Evolutionary conservation across 23 tunicate genomes (phyloP), one percentile per base, ranked within the genome.

Genomic region (Oikopleura vanhoeffeni): DNA sequence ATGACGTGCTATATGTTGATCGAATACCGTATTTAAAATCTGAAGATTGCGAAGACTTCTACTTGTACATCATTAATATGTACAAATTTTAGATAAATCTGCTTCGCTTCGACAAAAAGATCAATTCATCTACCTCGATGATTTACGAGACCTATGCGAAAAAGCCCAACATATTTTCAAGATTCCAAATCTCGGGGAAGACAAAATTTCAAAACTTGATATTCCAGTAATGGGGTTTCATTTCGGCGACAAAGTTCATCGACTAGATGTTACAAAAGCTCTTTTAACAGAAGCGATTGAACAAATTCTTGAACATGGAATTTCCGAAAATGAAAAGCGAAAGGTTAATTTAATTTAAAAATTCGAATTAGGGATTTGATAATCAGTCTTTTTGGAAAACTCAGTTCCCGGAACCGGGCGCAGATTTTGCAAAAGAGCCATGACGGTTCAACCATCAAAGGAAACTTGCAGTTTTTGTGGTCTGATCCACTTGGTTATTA

Each of bases 81-180:
- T n/a, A n/a, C n/a, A n/a, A n/a, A n/a, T n/a, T n/a, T 49, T 24
- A 49, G 79, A 71, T 71, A 3, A 71, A 18, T 71, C 79, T 18
- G 79, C 79, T 38, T 71, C 79, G 38, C 79, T 71, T 4, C 79
- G 79, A 3, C 79, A 71, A 71, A 71, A 71, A 71, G 79, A 71
- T 30, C 79, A 71, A 30, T 71, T 71, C 38, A 71, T 71, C 38
- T 71, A 13, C 35, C 79, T 71, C 34, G 79, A 71, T 38, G 79
- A 71, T 32, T 38, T 71, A 2, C 27, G 32, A 38, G 79, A 71
- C 35, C 79, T 71, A 3, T 71, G 79, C 79, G 79, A 71, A 30
- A 18, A 30, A 30, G 35, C 79, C 32, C 27, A 30, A 32, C 79
- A 71, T 32, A 71, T 71, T 71, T 71, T 71, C 35, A 71, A 71